A percentile compares a stretch with the other conserved stretches of the same genome.
phyloP scores from a whole-genome alignment of 2,797 vertebrate species.

The Myotis daubentonii region DNA sequence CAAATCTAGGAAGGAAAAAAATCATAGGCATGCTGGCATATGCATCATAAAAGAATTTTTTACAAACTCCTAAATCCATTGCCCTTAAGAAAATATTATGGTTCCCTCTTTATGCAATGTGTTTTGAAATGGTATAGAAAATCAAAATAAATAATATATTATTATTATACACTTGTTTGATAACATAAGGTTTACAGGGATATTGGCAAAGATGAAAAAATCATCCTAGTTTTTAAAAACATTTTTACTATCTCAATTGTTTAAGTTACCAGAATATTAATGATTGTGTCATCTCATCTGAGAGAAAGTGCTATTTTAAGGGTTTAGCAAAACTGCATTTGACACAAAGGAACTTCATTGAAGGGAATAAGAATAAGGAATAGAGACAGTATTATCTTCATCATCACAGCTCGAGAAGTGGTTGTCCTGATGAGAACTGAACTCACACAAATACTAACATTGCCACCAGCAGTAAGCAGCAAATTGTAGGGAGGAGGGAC shows the following conservation, averaged over 20 bases:
- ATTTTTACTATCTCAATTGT: slow-evolving; percentile 56
- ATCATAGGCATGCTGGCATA: slow-evolving; percentile 63
- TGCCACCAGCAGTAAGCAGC: slow-evolving; percentile 12
- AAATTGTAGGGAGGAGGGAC: not conserved
- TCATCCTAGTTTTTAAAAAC: slow-evolving; percentile 42
- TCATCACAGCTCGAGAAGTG: slow-evolving; percentile 59
- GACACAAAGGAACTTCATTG: slow-evolving; percentile 62
- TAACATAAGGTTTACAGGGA: slow-evolving; percentile 63
- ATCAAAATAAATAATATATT: slow-evolving; percentile 76
- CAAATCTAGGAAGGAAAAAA: slow-evolving; percentile 64
- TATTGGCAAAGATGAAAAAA: slow-evolving; percentile 74
- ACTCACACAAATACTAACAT: slow-evolving; percentile 36
- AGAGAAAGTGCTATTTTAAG: slow-evolving; percentile 35
- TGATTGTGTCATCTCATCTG: slow-evolving; percentile 48
- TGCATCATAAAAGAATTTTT: slow-evolving; percentile 15
- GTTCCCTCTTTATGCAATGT: slow-evolving; percentile 57
- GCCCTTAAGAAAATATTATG: slow-evolving; percentile 57
- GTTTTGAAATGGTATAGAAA: slow-evolving; percentile 74
- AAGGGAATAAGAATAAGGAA: slow-evolving; percentile 51
- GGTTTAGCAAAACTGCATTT: slow-evolving; percentile 46
- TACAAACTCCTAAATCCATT: slow-evolving; percentile 51
- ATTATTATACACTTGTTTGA: slow-evolving; percentile 71
- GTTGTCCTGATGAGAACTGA: slow-evolving; percentile 52
- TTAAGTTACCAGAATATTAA: slow-evolving; percentile 60
- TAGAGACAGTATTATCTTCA: slow-evolving; percentile 5